phyloP scores from a whole-genome alignment of 2,113 vertebrate species.

The Cololabis saira region DNA sequence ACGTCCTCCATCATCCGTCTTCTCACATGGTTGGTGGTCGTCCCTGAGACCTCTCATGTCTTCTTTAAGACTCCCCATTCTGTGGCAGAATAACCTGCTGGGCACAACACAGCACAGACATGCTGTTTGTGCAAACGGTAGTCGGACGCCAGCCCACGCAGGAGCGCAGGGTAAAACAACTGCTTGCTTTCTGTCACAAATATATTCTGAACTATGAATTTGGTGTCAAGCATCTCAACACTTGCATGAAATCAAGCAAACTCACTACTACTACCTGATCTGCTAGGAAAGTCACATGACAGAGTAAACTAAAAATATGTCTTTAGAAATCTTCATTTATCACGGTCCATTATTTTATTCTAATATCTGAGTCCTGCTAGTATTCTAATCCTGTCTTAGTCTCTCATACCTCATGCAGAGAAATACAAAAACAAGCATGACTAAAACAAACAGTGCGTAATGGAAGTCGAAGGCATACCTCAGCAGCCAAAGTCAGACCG shows the following conservation, averaged over 20 bases:
- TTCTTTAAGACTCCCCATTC: conserved; percentile 75
- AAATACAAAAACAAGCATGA: conserved; percentile 20
- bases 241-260: conserved; percentile 10
- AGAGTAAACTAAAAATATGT: neutral
- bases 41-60: conserved; percentile 55
- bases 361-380: neutral
- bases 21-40: conserved; percentile 48
- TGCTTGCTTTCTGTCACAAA: conserved; percentile 11
- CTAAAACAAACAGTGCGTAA: conserved; percentile 11
- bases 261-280: conserved; percentile 20
- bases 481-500: conserved; percentile 57
- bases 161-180: conserved; percentile 1
- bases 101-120: conserved; percentile 42
- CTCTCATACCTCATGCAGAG: conserved; percentile 7
- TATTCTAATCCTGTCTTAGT: conserved; percentile 9
- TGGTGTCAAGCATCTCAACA: conserved; percentile 18
- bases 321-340: neutral
- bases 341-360: too few species aligned
- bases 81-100: conserved; percentile 58
- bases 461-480: conserved; percentile 71
- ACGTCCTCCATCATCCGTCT: conserved; percentile 50
- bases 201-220: neutral
- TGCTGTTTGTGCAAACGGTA: conserved; percentile 19
- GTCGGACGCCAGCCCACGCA: conserved; percentile 9
- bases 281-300: neutral